Evolutionary conservation across 2,888 invertebrate species (phyloP), one percentile per base, ranked within the genome.

Genomic region (Cephus nigrinus): DNA sequence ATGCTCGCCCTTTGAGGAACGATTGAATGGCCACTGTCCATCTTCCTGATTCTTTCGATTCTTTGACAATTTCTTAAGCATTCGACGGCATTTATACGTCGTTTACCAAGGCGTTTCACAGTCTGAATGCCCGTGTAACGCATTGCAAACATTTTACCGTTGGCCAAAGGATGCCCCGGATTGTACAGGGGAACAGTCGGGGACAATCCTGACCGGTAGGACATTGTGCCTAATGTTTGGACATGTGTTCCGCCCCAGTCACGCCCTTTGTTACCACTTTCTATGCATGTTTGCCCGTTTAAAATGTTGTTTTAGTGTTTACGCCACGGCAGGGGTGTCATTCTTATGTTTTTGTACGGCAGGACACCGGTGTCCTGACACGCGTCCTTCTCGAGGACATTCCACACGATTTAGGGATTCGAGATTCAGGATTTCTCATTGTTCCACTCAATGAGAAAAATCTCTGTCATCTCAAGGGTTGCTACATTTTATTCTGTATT

Each of bases 201-300:
- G 40, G 30, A 86, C 85, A 84, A 88, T 88, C 86, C 86, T 85
- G 85, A 87, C 87, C 83, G 86, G 86, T 84, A 86, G 87, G 84
- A 88, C 88, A 90, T 91, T 91, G 91, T 91, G 84, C 84, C 84
- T 86, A 86, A 89, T 91, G 91, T 91, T 91, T 91, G 91, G 91
- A 91, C 91, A 91, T 91, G 90, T 91, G 91, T 91, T 91, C 90
- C 91, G 89, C 90, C 89, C 86, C 87, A 87, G 91, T 90, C 90
- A 91, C 90, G 90, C 91, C 91, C 88, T 90, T 91, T 91, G 91
- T 91, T 89, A 88, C 88, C 84, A 86, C 88, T 90, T 89, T 90
- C 90, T 86, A 89, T 90, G 88, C 88, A 86, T 87, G 87, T 89
- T 89, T 88, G 88, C 85, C 86, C 87, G 87, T 87, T 89, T 88